These are phyloP conservation scores for Aromia moschata DNA, from an alignment of 2,888 invertebrate species.

Conservation along the genomic window DNA sequence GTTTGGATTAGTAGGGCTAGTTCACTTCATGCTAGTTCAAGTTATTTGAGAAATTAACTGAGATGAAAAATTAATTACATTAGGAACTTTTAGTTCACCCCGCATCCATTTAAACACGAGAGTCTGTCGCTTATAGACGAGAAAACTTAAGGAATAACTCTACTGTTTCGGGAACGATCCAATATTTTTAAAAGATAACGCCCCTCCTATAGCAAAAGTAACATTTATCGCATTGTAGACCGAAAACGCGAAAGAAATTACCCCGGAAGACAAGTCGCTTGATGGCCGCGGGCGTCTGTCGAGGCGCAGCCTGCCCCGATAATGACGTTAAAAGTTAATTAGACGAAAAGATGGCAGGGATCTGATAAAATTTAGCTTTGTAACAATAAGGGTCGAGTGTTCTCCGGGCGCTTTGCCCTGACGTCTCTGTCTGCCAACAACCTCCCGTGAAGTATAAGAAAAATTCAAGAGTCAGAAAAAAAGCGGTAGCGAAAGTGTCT, in stretches of 20 bases:
- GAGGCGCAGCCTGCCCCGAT: constrained; percentile 14
- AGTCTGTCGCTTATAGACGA: background rate
- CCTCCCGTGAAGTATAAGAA: no score
- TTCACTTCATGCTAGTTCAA: no score
- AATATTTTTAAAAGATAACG: constrained; percentile 10
- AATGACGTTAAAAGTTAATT: constrained; percentile 38
- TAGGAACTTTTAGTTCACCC: no score
- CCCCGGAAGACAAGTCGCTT: constrained; percentile 9
- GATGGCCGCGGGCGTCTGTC: constrained; percentile 16
- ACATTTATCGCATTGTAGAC: constrained; percentile 10
- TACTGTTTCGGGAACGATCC: background rate
- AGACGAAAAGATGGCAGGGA: constrained; percentile 33
- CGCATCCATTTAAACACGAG: background rate
- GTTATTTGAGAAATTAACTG: no score
- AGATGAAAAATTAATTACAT: no score
- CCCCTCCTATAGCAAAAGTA: background rate
- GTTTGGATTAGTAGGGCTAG: no score
- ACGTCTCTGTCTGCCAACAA: no score
- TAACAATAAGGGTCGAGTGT: constrained; percentile 1
- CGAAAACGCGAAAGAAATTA: constrained; percentile 18
- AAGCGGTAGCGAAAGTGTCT: no score
- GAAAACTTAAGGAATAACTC: background rate
- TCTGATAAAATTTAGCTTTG: constrained; percentile 36
- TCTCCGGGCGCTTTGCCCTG: no score
- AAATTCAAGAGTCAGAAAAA: no score